Evolutionary conservation across 2,888 invertebrate species (phyloP).

Genomic region (Amphipoea oculea): DNA sequence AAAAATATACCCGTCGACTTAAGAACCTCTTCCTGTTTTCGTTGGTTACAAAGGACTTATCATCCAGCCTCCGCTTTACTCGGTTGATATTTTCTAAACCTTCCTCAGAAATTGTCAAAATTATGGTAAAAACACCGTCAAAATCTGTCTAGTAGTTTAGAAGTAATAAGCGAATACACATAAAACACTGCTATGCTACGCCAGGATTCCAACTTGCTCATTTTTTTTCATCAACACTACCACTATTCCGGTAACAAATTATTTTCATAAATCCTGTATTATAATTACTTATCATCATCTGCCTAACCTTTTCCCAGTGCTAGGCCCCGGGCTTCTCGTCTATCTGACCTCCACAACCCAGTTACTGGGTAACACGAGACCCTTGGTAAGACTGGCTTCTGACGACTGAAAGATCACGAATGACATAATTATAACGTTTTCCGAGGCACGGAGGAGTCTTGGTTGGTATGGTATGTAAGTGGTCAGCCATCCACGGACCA

Average conservation of each 20-base stretch:
- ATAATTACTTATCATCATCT: neutral
- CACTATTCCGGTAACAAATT: neutral
- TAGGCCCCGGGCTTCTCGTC: too few species aligned
- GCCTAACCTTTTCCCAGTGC: too few species aligned
- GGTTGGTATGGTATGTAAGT: too few species aligned
- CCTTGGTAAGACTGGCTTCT: too few species aligned
- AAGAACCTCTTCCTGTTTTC: neutral
- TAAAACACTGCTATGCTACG: neutral
- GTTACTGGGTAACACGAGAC: too few species aligned
- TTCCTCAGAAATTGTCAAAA: neutral
- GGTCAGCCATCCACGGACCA: too few species aligned
- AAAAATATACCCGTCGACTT: neutral
- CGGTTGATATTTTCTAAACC: neutral
- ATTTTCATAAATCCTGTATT: too few species aligned
- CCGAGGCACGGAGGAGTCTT: too few species aligned
- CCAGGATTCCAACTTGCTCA: neutral
- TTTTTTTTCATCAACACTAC: neutral
- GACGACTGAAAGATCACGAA: too few species aligned
- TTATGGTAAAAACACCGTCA: neutral
- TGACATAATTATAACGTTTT: too few species aligned
- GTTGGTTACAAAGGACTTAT: neutral
- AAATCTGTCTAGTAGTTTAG: neutral
- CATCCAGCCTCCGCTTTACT: neutral
- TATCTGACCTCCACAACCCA: too few species aligned
- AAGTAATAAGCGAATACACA: neutral